Evolutionary conservation across 2,888 invertebrate genomes (phyloP), one percentile per base, ranked within the genome.

Genomic region (Spilarctia lutea): DNA sequence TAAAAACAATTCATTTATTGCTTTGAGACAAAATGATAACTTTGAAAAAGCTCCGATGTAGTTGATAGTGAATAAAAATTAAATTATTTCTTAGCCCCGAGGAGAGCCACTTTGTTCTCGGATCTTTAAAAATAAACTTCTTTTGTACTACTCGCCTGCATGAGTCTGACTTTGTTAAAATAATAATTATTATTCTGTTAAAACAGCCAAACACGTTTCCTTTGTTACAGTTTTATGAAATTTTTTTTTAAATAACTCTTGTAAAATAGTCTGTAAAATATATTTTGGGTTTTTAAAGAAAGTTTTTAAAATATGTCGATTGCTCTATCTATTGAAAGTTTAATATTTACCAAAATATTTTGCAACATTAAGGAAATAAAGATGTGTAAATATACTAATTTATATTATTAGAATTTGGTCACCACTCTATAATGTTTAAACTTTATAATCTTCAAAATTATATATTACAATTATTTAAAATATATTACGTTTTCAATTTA

Each of bases 81-180:
- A 83, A 86, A 88, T 89, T 86, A 87, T 85, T 83, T 84, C 78
- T 67, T 81, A 80, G 80, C 81, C 78, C 33, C 80, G 72, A 68
- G 80, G 81, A 80, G 79, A 82, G 79, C 74, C 79, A 81, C 85
- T 83, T 86, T 86, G 85, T 77, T 86, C 72, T 85, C 80, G 81
- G 85, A 85, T 88, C 85, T 88, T 70, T 89, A 91, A 91, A 92
- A 91, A 92, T 91, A 91, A 90, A 90, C 89, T 87, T 87, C 83
- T 91, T 91, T 91, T 91, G 90, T 91, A 84, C 85, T 83, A 81
- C 79, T 75, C 77, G 78, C 82, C 80, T 76, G 79, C 85, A 81
- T 86, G 86, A 88, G 79, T 85, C 76, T 60, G 80, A 74, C 80
- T 83, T 80, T 77, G 71, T 73, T 77, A 80, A 78, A 80, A 67